These are phyloP conservation scores for Thermophis baileyi DNA, from an alignment of 2,113 vertebrate genomes.

Conservation along the genomic window DNA sequence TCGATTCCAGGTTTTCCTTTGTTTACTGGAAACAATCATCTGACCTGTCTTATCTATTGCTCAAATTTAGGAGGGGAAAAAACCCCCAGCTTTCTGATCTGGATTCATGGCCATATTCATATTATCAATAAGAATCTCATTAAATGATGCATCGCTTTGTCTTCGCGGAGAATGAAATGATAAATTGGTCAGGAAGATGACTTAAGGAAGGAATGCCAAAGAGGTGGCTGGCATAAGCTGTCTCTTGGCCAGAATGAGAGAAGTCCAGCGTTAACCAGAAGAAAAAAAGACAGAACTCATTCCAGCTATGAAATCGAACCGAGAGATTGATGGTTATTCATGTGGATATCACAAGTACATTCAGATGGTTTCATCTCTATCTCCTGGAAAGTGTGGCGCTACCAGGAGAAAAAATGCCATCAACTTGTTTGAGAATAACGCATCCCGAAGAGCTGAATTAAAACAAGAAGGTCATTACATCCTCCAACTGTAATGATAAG, in stretches of 20 bases:
- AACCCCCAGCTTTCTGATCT: not conserved
- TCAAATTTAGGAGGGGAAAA: not conserved
- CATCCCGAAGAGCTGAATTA: conserved; percentile 55
- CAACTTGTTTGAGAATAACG: conserved; percentile 24
- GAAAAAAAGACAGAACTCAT: not conserved
- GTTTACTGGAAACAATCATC: not conserved
- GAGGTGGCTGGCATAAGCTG: not conserved
- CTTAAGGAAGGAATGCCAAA: not conserved
- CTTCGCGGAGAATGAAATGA: not conserved
- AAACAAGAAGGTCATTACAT: conserved; percentile 58
- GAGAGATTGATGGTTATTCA: not conserved
- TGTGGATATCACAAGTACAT: not conserved
- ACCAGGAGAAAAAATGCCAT: not conserved
- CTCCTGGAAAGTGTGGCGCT: not conserved
- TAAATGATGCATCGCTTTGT: not conserved
- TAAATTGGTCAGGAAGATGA: not conserved
- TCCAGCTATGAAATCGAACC: not conserved
- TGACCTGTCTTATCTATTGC: too few relatives aligned
- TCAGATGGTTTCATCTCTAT: not conserved
- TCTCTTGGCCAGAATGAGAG: not conserved
- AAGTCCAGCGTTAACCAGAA: not conserved
- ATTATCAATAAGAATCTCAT: not conserved
- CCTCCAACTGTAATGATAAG: conserved; percentile 55
- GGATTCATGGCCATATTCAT: not conserved
- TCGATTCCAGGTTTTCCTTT: not conserved